These are phyloP conservation scores for Lepus timidus DNA, from an alignment of 2,113 vertebrate genomes.

Conservation along the genomic window DNA sequence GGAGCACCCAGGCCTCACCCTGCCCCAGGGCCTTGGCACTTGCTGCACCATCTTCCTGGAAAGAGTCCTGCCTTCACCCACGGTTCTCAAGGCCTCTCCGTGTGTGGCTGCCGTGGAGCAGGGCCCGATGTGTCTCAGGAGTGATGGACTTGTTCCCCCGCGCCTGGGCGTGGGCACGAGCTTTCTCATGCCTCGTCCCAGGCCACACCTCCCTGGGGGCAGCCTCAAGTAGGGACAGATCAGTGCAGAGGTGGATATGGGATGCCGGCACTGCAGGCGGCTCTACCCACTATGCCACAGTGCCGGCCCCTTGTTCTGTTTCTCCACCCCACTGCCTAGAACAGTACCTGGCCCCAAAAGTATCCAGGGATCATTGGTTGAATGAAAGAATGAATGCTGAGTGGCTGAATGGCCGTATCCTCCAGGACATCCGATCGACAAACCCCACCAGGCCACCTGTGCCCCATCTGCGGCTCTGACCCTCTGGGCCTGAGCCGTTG, in stretches of 20 bases:
- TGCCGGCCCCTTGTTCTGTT: neutral
- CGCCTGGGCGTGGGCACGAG: neutral
- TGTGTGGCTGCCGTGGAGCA: accelerated
- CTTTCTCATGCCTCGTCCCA: neutral
- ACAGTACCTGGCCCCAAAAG: accelerated
- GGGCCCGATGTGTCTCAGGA: too few species aligned
- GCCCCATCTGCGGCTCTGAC: accelerated
- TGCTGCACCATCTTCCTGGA: neutral
- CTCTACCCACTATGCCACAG: too few species aligned
- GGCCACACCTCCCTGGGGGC: neutral
- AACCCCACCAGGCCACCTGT: neutral
- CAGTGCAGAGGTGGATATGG: accelerated
- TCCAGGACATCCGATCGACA: neutral
- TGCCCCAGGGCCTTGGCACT: neutral
- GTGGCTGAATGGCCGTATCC: accelerated
- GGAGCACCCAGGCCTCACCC: too few species aligned
- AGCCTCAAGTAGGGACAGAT: neutral
- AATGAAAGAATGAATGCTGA: neutral
- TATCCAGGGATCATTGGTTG: accelerated
- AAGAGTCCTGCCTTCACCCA: neutral
- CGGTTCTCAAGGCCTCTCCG: neutral
- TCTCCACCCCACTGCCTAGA: neutral
- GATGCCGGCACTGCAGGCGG: too few species aligned
- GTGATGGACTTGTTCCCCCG: neutral
- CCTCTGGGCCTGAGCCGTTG: neutral